Evolutionary conservation across 2,888 invertebrate genomes (phyloP).

Genomic region (Cordilura impudica): DNA sequence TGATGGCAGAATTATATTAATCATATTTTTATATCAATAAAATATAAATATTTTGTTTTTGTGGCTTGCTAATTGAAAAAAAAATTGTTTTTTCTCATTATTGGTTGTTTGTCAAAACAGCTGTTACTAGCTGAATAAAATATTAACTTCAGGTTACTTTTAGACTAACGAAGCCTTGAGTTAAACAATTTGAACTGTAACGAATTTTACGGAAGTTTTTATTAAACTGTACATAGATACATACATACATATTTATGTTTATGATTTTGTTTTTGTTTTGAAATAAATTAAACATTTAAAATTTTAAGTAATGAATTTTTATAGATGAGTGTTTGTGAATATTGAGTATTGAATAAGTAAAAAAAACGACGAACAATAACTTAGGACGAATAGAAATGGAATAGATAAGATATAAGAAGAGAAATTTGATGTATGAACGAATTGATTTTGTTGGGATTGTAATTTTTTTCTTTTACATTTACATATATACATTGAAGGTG

Average conservation of each 20-base stretch:
- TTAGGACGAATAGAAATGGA: neutral
- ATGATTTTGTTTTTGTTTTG: slow-evolving; percentile 31
- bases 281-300: slow-evolving; percentile 52
- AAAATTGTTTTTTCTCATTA: too few relatives aligned
- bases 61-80: too few relatives aligned
- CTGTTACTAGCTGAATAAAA: too few relatives aligned
- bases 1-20: too few relatives aligned
- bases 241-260: too few relatives aligned
- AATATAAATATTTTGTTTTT: too few relatives aligned
- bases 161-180: too few relatives aligned
- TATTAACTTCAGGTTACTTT: too few relatives aligned
- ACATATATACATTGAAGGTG: neutral
- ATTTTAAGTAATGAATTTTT: slow-evolving; percentile 32
- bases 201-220: slow-evolving; percentile 2
- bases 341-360: slow-evolving; percentile 41
- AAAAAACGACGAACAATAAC: slow-evolving; percentile 8
- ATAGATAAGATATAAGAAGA: neutral
- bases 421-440: neutral
- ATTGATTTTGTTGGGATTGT: neutral
- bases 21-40: too few relatives aligned
- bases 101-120: too few relatives aligned
- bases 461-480: too few relatives aligned
- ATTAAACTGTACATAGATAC: slow-evolving; percentile 28
- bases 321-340: slow-evolving; percentile 50
- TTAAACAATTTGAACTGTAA: neutral